Evolutionary conservation across 2,888 invertebrate species (phyloP).

Genomic region (Hydraecia micacea): DNA sequence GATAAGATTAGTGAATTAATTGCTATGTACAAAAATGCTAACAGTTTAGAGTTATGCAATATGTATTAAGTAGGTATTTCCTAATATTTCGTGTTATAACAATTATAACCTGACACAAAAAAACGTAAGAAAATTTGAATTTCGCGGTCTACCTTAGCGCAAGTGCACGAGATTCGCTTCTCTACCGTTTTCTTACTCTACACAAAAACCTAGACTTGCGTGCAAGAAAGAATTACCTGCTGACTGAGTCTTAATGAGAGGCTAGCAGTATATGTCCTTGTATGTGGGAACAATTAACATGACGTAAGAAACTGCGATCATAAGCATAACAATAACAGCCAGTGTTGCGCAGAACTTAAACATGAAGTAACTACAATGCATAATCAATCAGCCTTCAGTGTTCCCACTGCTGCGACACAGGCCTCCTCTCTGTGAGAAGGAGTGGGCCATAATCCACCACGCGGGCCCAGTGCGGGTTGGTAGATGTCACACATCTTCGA

Average conservation of each 20-base stretch:
- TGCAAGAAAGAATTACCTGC: neutral
- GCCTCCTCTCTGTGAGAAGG: neutral
- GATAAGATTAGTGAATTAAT: too few species aligned
- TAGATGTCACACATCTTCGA: neutral
- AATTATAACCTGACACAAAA: too few species aligned
- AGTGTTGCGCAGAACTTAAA: neutral
- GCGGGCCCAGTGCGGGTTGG: too few species aligned
- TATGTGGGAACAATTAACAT: neutral
- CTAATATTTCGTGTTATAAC: too few species aligned
- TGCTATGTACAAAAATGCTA: too few species aligned
- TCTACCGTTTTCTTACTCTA: neutral
- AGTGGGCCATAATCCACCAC: neutral
- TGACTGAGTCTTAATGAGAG: neutral
- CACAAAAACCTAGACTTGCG: neutral
- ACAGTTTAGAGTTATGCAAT: too few species aligned
- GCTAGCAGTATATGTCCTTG: slow-evolving; percentile 10
- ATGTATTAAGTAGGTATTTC: too few species aligned
- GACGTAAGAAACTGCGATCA: neutral
- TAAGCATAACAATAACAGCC: neutral
- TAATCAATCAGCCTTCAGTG: too few species aligned
- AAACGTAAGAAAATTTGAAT: too few species aligned
- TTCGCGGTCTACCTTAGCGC: too few species aligned
- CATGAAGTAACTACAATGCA: neutral
- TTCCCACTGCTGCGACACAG: neutral
- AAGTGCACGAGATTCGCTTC: neutral